A percentile compares a stretch with the other conserved stretches of the same genome.
Conservation (phyloP, 1,140 invertebrate genomes). For the Samia ricini region DNA sequence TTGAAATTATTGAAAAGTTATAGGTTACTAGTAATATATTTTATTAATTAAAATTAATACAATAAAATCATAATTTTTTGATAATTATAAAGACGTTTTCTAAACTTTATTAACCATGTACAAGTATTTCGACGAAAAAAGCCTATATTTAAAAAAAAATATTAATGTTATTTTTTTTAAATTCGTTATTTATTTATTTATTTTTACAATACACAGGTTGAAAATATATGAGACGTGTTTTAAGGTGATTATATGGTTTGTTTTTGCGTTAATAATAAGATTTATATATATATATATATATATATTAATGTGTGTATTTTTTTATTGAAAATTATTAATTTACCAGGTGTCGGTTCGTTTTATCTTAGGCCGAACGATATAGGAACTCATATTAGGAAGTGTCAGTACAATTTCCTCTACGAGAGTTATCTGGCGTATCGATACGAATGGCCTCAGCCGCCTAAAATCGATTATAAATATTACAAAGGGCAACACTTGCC, state of each 20-base stretch:
- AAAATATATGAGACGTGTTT: conserved; percentile 3
- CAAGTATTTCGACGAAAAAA: too few relatives aligned
- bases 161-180: background rate
- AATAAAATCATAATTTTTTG: too few relatives aligned
- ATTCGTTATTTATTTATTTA: conserved; percentile 7
- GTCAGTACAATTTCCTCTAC: conserved; percentile 88
- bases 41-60: too few relatives aligned
- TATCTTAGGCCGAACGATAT: conserved; percentile 90
- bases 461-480: conserved; percentile 25
- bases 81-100: too few relatives aligned
- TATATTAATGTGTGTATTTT: background rate
- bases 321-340: too few relatives aligned
- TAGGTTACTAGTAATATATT: too few relatives aligned
- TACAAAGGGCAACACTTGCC: conserved; percentile 27
- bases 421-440: conserved; percentile 83
- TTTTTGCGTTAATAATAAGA: background rate
- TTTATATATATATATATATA: background rate
- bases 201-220: conserved; percentile 10
- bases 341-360: conserved; percentile 48
- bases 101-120: too few relatives aligned
- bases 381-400: conserved; percentile 81
- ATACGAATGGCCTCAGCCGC: conserved; percentile 81
- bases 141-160: too few relatives aligned
- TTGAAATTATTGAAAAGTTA: too few relatives aligned
- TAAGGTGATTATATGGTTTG: background rate